Conservation (phyloP, 2,113 vertebrate genomes). For the Thamnophis sirtalis region DNA sequence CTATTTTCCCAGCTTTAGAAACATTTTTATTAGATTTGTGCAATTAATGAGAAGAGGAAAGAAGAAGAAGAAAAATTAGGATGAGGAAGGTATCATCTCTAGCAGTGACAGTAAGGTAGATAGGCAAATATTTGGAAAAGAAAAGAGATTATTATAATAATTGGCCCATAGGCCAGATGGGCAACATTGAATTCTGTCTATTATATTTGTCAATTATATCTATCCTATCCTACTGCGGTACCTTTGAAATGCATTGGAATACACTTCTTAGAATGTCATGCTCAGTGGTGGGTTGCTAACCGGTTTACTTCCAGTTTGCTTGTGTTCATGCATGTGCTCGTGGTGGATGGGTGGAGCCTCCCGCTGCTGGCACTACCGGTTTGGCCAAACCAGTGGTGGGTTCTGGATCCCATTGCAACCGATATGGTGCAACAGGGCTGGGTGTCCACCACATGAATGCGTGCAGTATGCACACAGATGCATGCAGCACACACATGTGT, state of each 20-base stretch:
- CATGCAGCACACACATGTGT: too few species aligned
- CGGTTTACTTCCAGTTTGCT: too few species aligned
- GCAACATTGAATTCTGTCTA: neutral
- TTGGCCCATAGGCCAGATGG: neutral
- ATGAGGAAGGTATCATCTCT: slow-evolving; percentile 18
- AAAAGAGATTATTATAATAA: slow-evolving; percentile 14
- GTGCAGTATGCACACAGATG: too few species aligned
- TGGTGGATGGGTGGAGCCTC: too few species aligned
- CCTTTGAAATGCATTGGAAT: neutral
- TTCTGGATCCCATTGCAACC: too few species aligned
- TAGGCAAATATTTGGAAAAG: neutral
- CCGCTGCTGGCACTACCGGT: too few species aligned
- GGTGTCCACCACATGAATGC: too few species aligned
- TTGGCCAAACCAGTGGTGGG: too few species aligned
- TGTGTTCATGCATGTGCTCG: too few species aligned
- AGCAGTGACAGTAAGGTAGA: neutral
- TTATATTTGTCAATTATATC: neutral
- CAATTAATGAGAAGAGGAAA: slow-evolving; percentile 1
- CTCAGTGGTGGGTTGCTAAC: too few species aligned
- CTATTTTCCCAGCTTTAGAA: slow-evolving; percentile 50
- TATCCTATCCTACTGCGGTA: neutral
- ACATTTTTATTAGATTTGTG: slow-evolving; percentile 37
- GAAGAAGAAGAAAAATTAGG: neutral
- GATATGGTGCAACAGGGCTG: too few species aligned
- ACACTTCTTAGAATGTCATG: neutral